A percentile compares a stretch with the other conserved stretches of the same genome.
These are phyloP conservation scores for Callorhinus ursinus DNA, from an alignment of 2,113 vertebrate species.

Conservation along the genomic window DNA sequence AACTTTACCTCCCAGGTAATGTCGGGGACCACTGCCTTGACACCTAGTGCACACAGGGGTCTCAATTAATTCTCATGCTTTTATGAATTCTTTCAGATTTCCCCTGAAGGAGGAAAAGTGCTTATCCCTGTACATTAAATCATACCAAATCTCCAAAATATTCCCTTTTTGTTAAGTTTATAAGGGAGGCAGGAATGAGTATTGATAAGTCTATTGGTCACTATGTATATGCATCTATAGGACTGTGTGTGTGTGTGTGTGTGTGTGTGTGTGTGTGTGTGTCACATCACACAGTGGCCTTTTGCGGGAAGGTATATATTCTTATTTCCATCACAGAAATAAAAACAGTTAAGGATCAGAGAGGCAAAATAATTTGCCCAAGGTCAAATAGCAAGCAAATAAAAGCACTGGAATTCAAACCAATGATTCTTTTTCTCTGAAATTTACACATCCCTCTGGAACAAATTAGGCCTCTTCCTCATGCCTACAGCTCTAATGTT, in stretches of 20 bases:
- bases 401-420: constrained; percentile 39
- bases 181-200: background rate
- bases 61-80: constrained; percentile 39
- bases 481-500: constrained; percentile 33
- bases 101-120: background rate
- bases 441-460: constrained; percentile 7
- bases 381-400: constrained; percentile 62
- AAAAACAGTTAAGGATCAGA: constrained; percentile 49
- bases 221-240: background rate
- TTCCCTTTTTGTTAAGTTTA: constrained; percentile 32
- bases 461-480: constrained; percentile 28
- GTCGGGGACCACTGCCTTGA: background rate
- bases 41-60: background rate
- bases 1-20: background rate
- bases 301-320: background rate
- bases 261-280: background rate
- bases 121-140: constrained; percentile 16
- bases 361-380: constrained; percentile 52
- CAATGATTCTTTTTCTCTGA: constrained; percentile 27
- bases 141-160: constrained; percentile 41
- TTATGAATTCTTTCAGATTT: constrained; percentile 14
- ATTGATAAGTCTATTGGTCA: background rate
- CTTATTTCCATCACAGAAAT: constrained; percentile 31
- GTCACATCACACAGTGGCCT: background rate
- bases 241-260: background rate